A percentile compares a stretch with the other conserved stretches of the same genome.
Evolutionary conservation across 2,888 invertebrate genomes (phyloP).

Genomic region (Tolmerus cingulatus): DNA sequence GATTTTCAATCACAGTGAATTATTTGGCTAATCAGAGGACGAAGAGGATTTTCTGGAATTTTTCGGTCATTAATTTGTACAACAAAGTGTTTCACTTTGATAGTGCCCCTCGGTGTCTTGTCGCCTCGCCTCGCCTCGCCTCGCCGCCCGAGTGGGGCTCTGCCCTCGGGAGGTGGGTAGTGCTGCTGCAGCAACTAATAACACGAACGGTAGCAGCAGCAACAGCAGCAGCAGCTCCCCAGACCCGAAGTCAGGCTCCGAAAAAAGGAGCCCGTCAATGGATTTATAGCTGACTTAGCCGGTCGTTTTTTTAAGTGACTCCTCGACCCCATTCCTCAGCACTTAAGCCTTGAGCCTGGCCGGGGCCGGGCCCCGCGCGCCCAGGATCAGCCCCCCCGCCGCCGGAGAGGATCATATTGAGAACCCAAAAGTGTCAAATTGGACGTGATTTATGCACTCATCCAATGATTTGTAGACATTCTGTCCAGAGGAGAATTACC

Average conservation of each 20-base stretch:
- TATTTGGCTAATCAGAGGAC: conserved; percentile 47
- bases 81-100: conserved; percentile 42
- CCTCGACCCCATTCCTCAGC: conserved; percentile 28
- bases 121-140: neutral
- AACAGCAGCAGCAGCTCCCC: neutral
- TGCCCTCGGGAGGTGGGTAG: neutral
- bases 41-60: conserved; percentile 48
- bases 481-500: conserved; percentile 38
- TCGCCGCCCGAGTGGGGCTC: no score
- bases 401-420: conserved; percentile 41
- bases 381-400: neutral
- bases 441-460: conserved; percentile 47
- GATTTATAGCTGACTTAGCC: conserved; percentile 46
- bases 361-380: neutral
- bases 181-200: conserved; percentile 18
- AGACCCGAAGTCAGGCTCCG: neutral
- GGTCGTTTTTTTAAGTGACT: conserved; percentile 35
- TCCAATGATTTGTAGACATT: conserved; percentile 48
- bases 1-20: conserved; percentile 48
- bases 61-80: conserved; percentile 47
- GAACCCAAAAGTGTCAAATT: conserved; percentile 46
- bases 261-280: conserved; percentile 26
- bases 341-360: conserved; percentile 25
- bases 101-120: neutral
- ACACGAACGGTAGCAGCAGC: neutral